Percentiles rank a stretch among this genome's conserved stretches.
Conservation (phyloP, 2,888 invertebrate species). For the Lasiommata megera region DNA sequence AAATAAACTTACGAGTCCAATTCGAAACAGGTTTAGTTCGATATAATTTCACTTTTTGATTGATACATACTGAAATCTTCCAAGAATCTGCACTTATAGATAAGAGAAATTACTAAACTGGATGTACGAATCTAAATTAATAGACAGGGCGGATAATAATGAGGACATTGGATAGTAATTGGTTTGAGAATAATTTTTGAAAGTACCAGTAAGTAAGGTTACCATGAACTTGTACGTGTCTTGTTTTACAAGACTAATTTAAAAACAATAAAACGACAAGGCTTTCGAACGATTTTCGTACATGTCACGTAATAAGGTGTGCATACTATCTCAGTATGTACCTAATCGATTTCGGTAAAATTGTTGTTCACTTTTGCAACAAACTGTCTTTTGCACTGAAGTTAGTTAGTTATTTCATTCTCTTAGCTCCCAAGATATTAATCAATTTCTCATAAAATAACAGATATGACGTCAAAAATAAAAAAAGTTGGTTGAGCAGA, state of each 20-base stretch:
- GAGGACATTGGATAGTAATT: background rate
- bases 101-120: background rate
- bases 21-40: background rate
- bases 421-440: too few relatives aligned
- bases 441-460: too few relatives aligned
- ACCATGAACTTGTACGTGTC: background rate
- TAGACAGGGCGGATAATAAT: background rate
- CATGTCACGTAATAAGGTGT: background rate
- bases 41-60: conserved; percentile 5
- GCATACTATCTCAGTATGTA: background rate
- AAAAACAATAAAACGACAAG: background rate
- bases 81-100: background rate
- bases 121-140: background rate
- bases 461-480: too few relatives aligned
- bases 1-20: background rate
- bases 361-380: too few relatives aligned
- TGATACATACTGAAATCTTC: background rate
- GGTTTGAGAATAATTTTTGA: too few relatives aligned
- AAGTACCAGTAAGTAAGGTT: background rate
- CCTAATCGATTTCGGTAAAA: too few relatives aligned
- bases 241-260: background rate
- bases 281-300: background rate
- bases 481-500: too few relatives aligned
- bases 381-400: too few relatives aligned
- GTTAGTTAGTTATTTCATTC: too few relatives aligned